Evolutionary conservation across 2,113 vertebrate genomes (phyloP).

Genomic region (Pelusios castaneus): DNA sequence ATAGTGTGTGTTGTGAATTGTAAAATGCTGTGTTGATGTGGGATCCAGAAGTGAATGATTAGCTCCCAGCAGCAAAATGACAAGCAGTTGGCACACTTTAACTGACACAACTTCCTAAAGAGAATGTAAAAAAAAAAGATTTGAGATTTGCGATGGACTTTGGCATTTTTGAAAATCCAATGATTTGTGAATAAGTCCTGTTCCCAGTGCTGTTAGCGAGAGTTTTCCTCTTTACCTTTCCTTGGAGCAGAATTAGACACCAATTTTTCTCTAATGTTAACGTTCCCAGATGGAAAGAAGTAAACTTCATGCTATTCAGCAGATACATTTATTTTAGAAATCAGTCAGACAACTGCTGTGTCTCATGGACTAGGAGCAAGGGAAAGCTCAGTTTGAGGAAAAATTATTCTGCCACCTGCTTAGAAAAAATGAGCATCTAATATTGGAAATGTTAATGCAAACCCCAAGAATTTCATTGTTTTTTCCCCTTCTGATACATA

Average conservation of each 20-base stretch:
- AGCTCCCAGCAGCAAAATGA: neutral
- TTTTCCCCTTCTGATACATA: neutral
- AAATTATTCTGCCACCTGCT: neutral
- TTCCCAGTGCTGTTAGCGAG: fast-evolving
- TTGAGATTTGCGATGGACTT: fast-evolving
- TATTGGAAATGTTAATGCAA: neutral
- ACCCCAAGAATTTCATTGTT: neutral
- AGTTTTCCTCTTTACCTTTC: neutral
- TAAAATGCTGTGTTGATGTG: fast-evolving
- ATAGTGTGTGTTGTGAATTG: fast-evolving
- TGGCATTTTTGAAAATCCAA: fast-evolving
- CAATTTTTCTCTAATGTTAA: neutral
- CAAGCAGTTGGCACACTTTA: neutral
- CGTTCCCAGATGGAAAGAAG: neutral
- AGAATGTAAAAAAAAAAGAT: neutral
- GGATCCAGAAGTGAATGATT: fast-evolving
- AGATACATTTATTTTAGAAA: neutral
- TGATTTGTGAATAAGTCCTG: neutral
- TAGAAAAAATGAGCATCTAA: neutral
- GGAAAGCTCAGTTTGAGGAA: neutral
- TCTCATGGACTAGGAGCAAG: neutral
- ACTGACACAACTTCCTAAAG: neutral
- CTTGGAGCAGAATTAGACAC: neutral
- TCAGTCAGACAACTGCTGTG: neutral
- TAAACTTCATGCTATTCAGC: neutral